Percentiles rank a stretch among this genome's conserved stretches.
phyloP scores from a whole-genome alignment of 2,113 vertebrate species.

The Chloropsis hardwickii region DNA sequence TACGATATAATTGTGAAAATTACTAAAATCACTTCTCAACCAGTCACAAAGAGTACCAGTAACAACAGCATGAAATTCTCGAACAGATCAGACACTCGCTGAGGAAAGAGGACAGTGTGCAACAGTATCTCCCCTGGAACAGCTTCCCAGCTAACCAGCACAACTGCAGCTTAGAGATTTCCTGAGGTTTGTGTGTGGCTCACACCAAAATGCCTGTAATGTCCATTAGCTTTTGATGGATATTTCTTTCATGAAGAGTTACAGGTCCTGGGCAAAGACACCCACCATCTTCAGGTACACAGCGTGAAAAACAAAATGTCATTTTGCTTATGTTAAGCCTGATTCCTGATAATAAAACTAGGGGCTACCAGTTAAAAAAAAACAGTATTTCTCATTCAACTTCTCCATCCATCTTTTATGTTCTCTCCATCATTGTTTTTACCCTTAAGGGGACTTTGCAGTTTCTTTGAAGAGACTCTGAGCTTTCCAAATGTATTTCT shows the following conservation, averaged over 20 bases:
- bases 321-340: background rate
- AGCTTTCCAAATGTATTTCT: background rate
- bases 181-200: background rate
- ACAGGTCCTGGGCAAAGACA: background rate
- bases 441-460: background rate
- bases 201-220: background rate
- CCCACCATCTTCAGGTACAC: background rate
- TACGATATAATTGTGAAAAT: background rate
- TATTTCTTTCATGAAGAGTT: background rate
- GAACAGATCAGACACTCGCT: background rate
- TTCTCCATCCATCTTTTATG: background rate
- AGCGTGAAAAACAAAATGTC: background rate
- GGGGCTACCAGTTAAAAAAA: background rate
- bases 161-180: background rate
- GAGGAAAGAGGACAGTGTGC: fast-evolving
- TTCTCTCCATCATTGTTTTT: background rate
- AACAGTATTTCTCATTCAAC: background rate
- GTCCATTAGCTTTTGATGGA: background rate
- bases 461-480: background rate
- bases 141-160: background rate
- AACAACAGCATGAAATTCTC: background rate
- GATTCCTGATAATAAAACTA: background rate
- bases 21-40: background rate
- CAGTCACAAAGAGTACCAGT: background rate
- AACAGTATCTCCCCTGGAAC: background rate